Conservation (phyloP, 1,140 invertebrate genomes). For the Drosophila repletoides region DNA sequence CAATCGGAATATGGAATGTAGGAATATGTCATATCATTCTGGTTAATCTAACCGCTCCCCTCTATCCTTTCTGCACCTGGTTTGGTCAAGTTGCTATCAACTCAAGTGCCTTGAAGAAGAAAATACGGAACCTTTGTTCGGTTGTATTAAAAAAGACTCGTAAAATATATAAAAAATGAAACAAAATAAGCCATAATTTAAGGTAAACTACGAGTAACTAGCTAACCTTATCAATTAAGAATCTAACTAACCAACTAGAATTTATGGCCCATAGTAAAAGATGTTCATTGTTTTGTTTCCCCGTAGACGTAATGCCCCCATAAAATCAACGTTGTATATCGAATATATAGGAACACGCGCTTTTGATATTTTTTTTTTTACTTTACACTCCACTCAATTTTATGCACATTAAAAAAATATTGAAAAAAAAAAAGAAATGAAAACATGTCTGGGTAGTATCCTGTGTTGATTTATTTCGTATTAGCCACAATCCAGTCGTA, state of each 20-base stretch:
- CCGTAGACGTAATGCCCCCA: neutral
- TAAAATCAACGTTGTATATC: constrained; percentile 8
- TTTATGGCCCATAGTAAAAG: constrained; percentile 13
- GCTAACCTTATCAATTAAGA: no score
- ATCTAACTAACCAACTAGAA: no score
- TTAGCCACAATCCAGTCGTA: constrained; percentile 54
- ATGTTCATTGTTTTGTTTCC: neutral
- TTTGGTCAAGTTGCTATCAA: neutral
- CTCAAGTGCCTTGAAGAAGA: constrained; percentile 2
- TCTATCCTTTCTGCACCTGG: neutral
- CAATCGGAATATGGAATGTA: no score
- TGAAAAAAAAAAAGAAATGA: constrained; percentile 34
- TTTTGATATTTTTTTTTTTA: neutral
- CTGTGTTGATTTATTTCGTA: neutral
- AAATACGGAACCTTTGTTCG: constrained; percentile 17
- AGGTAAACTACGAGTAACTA: no score
- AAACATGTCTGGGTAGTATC: neutral
- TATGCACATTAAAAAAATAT: constrained; percentile 55
- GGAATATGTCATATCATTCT: no score
- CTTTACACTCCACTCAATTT: constrained; percentile 12
- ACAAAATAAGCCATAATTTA: no score
- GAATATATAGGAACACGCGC: constrained; percentile 8
- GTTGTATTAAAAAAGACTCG: neutral
- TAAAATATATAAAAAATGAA: no score
- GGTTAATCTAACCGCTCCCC: neutral